Evolutionary conservation across 2,113 vertebrate genomes (phyloP), one percentile per base, ranked within the genome.

Genomic region (Prolemur simus): DNA sequence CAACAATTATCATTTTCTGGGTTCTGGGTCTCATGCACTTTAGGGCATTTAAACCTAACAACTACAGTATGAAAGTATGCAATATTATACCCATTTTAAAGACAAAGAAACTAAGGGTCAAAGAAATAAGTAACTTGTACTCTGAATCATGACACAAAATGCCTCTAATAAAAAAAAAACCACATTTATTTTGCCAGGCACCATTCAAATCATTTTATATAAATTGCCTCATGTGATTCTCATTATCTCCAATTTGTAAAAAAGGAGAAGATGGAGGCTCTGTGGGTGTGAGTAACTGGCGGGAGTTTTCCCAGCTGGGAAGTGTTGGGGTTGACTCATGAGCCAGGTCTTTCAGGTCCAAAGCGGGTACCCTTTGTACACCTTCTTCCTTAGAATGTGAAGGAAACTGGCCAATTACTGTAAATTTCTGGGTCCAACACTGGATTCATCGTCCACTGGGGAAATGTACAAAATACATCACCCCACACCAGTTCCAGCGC

Each of bases 11-110:
- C 32, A 1, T n/a, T 15, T 58, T 25, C 76, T 69, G 15, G 39
- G 20, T 20, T 34, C 54, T 81, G 42, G n/a, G 60, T 7, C 7
- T 58, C 21, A 17, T 8, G 10, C 3, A 3, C 0, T 2, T 9
- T 13, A 29, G 27, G 3, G 3, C 25, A 78, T 1, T 66, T 15
- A 54, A 37, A 21, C 29, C 13, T 85, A 17, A 66, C 29, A 82
- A 54, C 5, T 34, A 4, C 11, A 20, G 5, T 4, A 23, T 4
- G 14, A 5, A 8, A 71, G 6, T 14, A 3, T 14, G 1, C 1
- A 10, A 0, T 45, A 27, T 8, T 60, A 21, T 5, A n/a, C 9
- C 6, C 69, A 60, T 47, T 78, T 78, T 66, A 77, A 58, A 80
- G 42, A 92, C 5, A 23, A 25, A 56, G 20, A 80, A 34, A 60